Conservation (phyloP, 2,888 invertebrate genomes). For the Gari tellinella region DNA sequence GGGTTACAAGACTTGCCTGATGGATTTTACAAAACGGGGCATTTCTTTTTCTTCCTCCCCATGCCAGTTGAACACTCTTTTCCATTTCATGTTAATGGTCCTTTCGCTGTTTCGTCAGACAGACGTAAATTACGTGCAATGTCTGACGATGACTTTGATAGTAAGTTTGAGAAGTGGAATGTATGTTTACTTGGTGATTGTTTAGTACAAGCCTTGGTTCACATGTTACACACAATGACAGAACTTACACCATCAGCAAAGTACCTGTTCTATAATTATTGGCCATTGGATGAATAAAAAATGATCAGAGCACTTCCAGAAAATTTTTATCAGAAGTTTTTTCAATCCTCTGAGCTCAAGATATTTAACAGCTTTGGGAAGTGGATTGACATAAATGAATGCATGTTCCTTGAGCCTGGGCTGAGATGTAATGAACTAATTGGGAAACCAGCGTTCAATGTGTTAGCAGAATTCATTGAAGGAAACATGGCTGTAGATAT, state of each 20-base stretch:
- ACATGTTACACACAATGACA: constrained; percentile 34
- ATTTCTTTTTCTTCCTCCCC: constrained; percentile 71
- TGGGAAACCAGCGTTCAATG: constrained; percentile 27
- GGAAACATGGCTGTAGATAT: constrained; percentile 27
- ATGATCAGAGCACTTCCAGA: not conserved
- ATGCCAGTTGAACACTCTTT: constrained; percentile 73
- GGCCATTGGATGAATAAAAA: constrained; percentile 37
- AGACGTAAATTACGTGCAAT: constrained; percentile 67
- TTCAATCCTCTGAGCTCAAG: not conserved
- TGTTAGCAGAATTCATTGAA: constrained; percentile 9
- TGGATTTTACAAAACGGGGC: constrained; percentile 65
- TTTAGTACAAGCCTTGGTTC: constrained; percentile 42
- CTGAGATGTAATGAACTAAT: constrained; percentile 20
- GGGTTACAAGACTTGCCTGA: constrained; percentile 21
- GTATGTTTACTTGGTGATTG: constrained; percentile 52
- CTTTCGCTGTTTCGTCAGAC: constrained; percentile 77
- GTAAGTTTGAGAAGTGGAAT: constrained; percentile 56
- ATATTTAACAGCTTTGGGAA: constrained; percentile 38
- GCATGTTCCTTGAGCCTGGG: constrained; percentile 40
- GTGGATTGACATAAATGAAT: constrained; percentile 29
- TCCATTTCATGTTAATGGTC: constrained; percentile 79
- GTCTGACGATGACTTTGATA: constrained; percentile 73
- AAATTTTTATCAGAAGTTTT: constrained; percentile 37
- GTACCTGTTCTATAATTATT: constrained; percentile 35
- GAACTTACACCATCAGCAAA: not conserved